Base-by-base conservation (phyloP, 2,888 invertebrate species). In the Aleiodes alternator region DNA sequence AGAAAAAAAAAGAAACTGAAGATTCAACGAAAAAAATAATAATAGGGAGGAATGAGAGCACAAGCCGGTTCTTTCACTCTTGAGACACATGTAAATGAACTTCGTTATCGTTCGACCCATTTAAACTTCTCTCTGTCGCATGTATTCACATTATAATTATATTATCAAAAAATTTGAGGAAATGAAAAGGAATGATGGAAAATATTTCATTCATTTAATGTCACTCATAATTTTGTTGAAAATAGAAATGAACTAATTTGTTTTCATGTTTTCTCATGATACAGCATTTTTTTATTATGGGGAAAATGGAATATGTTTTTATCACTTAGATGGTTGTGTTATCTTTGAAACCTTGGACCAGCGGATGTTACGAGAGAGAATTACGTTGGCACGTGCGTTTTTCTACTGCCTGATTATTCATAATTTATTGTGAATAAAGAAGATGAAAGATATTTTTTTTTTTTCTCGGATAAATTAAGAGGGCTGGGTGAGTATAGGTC, bases 91-190 rank as follows among this genome's bases (percentile, higher is more conserved):
- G 76, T 53, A 66, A 73, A 76, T 70, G 76, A 77, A 74, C 50
- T 66, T 78, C 71, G 77, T 79, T 80, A 80, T 80, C 80, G 77
- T 77, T n/a, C 78, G 79, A 79, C 80, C 80, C 77, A 80, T 79
- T 80, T 79, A 77, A 79, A 69, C 43, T 23, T 57, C 55, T 53
- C 23, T 16, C 43, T 43, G 61, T 72, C 56, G 66, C 56, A n/a
- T 66, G 50, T 43, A 57, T 55, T 48, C 56, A 31, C 50, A 61
- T 38, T 64, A 55, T 43, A 53, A 69, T 59, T 56, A 68, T 73
- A 68, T 73, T 55, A 66, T 66, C 31, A 51, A 64, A 43, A 16
- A 48, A 56, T 55, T 9, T 4, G 61, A 14, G 11, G 61, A 9
- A 31, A 31, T 57, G 23, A 29, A 31, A 31, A 57, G 11, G 11